These are phyloP conservation scores for Diloba caeruleocephala DNA, from an alignment of 2,888 invertebrate genomes.

Conservation along the genomic window DNA sequence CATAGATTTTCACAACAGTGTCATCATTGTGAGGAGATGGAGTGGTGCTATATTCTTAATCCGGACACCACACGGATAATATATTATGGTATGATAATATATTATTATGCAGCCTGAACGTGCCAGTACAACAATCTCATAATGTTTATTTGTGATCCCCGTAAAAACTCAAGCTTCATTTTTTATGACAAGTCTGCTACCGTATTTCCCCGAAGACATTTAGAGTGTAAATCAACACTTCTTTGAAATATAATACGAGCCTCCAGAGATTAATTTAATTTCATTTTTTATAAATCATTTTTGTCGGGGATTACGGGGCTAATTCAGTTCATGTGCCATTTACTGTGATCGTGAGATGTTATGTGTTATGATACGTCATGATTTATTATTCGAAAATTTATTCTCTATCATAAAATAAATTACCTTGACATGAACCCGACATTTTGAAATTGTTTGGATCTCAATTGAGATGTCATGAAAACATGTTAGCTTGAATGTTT, in stretches of 20 bases:
- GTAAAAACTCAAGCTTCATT: background rate
- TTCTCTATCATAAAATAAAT: constrained; percentile 28
- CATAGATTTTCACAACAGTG: too few species aligned
- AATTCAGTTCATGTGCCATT: constrained; percentile 29
- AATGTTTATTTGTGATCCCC: background rate
- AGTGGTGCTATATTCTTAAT: too few species aligned
- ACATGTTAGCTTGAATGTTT: constrained; percentile 11
- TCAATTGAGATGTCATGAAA: constrained; percentile 22
- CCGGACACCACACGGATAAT: too few species aligned
- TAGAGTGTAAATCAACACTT: constrained; percentile 19
- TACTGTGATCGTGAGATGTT: constrained; percentile 3
- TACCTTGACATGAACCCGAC: constrained; percentile 10
- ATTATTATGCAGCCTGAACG: too few species aligned
- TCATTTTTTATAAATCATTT: constrained; percentile 39
- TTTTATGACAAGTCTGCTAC: background rate
- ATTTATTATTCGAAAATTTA: constrained; percentile 30
- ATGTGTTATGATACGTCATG: constrained; percentile 18
- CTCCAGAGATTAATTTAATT: constrained; percentile 13
- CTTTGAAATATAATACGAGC: constrained; percentile 13
- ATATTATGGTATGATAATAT: too few species aligned
- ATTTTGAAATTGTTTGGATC: constrained; percentile 10
- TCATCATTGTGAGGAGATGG: too few species aligned
- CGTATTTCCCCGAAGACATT: constrained; percentile 31
- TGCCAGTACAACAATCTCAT: too few species aligned
- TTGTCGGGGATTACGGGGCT: constrained; percentile 24